These are phyloP conservation scores for Smittia aterrima DNA, from an alignment of 2,888 invertebrate species.

Conservation along the genomic window DNA sequence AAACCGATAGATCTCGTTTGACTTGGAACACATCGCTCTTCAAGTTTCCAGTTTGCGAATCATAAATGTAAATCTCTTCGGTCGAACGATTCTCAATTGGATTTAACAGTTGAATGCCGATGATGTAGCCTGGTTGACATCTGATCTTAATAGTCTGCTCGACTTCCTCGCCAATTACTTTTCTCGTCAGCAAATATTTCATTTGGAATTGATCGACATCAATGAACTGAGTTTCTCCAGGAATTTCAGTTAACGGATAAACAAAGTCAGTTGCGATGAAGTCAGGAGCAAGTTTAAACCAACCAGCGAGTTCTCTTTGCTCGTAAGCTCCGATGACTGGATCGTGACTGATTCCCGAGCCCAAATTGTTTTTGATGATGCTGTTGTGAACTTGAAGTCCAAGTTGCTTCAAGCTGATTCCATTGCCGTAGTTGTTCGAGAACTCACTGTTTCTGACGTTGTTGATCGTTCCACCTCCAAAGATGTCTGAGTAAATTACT, in stretches of 20 bases:
- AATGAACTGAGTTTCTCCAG: slow-evolving; percentile 61
- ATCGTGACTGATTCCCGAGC: slow-evolving; percentile 89
- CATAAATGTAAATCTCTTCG: slow-evolving; percentile 77
- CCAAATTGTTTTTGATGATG: slow-evolving; percentile 75
- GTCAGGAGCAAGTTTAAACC: slow-evolving; percentile 75
- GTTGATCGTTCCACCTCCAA: slow-evolving; percentile 77
- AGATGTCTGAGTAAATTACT: slow-evolving; percentile 90
- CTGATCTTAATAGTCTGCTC: slow-evolving; percentile 61
- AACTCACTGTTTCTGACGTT: slow-evolving; percentile 82
- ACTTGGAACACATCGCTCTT: slow-evolving; percentile 72
- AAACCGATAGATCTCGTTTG: slow-evolving; percentile 79
- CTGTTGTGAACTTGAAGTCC: slow-evolving; percentile 78
- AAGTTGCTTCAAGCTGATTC: slow-evolving; percentile 84
- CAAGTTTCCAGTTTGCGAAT: slow-evolving; percentile 67
- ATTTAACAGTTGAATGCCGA: slow-evolving; percentile 86
- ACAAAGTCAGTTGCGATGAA: slow-evolving; percentile 65
- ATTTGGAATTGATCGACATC: slow-evolving; percentile 70
- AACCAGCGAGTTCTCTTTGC: slow-evolving; percentile 89
- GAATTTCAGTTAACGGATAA: slow-evolving; percentile 72
- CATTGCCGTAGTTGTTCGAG: slow-evolving; percentile 80
- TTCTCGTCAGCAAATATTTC: slow-evolving; percentile 76
- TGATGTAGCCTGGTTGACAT: slow-evolving; percentile 78
- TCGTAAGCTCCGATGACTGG: slow-evolving; percentile 79
- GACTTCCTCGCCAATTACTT: slow-evolving; percentile 58
- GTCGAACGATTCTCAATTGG: slow-evolving; percentile 85